phyloP scores from a whole-genome alignment of 2,888 invertebrate species.

The Drosophila kokeensis region DNA sequence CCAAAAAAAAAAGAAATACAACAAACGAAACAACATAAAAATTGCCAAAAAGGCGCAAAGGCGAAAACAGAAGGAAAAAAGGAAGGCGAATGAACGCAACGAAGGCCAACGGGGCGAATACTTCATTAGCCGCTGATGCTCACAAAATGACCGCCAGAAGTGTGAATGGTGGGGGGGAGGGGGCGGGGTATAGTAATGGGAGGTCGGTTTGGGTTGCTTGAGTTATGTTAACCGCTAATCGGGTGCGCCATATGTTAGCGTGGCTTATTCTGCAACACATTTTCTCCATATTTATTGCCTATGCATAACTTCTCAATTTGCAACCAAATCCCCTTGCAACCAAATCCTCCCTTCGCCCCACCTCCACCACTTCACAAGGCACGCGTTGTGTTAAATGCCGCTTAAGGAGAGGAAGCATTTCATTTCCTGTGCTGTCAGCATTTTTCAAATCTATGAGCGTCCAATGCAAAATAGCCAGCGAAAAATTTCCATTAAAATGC shows the following conservation, averaged over 20 bases:
- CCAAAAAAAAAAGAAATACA: slow-evolving; percentile 20
- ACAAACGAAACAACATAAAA: slow-evolving; percentile 7
- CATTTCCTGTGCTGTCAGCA: slow-evolving; percentile 83
- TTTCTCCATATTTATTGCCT: slow-evolving; percentile 63
- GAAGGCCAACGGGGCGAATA: slow-evolving; percentile 64
- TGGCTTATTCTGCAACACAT: slow-evolving; percentile 55
- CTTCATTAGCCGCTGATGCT: slow-evolving; percentile 51
- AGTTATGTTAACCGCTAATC: slow-evolving; percentile 59
- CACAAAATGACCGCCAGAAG: slow-evolving; percentile 10
- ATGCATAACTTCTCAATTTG: slow-evolving; percentile 49
- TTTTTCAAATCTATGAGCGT: slow-evolving; percentile 82
- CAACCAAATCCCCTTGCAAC: neutral
- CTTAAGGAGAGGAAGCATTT: slow-evolving; percentile 70
- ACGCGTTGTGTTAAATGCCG: slow-evolving; percentile 22
- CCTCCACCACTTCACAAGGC: fast-evolving
- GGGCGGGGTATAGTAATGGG: neutral
- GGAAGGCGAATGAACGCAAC: slow-evolving; percentile 52
- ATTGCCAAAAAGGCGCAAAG: slow-evolving; percentile 3
- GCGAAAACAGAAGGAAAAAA: neutral
- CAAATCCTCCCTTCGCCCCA: fast-evolving
- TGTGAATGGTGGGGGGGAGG: too few species aligned
- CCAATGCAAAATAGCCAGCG: slow-evolving; percentile 67
- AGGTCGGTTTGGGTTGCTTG: neutral
- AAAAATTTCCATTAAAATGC: slow-evolving; percentile 75
- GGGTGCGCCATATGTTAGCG: slow-evolving; percentile 74